Conservation (phyloP, 2,888 invertebrate species). For the Diaprepes abbreviatus region DNA sequence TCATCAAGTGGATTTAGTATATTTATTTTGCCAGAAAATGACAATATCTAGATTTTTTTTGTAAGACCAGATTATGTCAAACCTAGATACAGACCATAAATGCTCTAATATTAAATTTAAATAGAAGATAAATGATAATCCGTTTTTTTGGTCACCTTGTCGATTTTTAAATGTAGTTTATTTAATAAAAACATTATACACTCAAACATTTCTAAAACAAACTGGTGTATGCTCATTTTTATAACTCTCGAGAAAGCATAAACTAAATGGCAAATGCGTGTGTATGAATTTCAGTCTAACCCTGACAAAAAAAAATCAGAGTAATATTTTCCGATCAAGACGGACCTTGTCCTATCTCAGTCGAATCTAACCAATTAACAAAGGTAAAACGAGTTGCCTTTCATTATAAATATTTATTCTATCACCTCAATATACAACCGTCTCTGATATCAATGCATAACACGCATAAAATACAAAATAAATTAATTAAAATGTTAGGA, state of each 20-base stretch:
- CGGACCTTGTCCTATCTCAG: constrained; percentile 46
- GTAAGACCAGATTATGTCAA: no score
- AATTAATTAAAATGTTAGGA: constrained; percentile 54
- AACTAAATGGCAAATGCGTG: background rate
- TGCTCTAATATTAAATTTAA: no score
- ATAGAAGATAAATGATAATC: no score
- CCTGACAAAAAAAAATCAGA: background rate
- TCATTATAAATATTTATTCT: constrained; percentile 45
- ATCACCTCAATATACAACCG: constrained; percentile 51
- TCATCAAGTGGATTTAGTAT: no score
- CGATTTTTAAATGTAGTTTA: no score
- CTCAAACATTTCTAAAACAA: no score
- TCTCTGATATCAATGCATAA: constrained; percentile 45
- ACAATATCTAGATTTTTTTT: no score
- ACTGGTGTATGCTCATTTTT: background rate
- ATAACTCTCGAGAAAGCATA: background rate
- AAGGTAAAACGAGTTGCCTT: constrained; percentile 46
- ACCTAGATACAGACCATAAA: no score
- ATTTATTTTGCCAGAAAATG: no score
- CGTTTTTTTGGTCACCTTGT: no score
- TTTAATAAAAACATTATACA: no score
- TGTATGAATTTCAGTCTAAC: constrained; percentile 4
- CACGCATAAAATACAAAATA: constrained; percentile 48
- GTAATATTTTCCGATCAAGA: constrained; percentile 38
- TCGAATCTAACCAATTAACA: constrained; percentile 50